Evolutionary conservation across 2,888 invertebrate genomes (phyloP), one percentile per base, ranked within the genome.

Genomic region (Rhagonycha lutea): DNA sequence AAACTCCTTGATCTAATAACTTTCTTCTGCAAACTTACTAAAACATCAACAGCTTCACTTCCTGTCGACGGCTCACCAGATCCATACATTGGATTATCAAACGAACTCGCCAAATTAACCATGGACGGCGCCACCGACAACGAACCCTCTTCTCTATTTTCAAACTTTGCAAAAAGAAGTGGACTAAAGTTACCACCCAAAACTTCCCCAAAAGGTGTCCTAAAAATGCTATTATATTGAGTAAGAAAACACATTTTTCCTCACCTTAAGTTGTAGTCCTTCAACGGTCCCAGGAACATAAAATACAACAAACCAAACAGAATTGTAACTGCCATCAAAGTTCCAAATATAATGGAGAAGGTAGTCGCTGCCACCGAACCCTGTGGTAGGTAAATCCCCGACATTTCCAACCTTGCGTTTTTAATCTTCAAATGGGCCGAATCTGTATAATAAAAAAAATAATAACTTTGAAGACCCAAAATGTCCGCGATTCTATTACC

Each of bases 31-130:
- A 7, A 62, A 68, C 68, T 60, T 65, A 73, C 73, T 18, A 70
- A 32, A n/a, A 70, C 61, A 24, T 70, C 70, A 0, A 74, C 23
- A 4, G 62, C 67, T 7, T 12, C 29, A 18, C 12, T 32, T 29
- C 71, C 69, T 11, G 77, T 75, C 8, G 77, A 70, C 2, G 72
- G 76, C 74, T 69, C 63, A 32, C 60, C 18, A 11, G 74, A 9
- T 23, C 82, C 82, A 73, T 81, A 85, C 82, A 84, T 78, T 1
- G 86, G 85, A 78, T 85, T 86, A 63, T 85, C 85, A 72, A 85
- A 85, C 2, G 84, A 80, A 62, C 81, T 82, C 10, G 82, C 81
- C 68, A 86, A 76, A 77, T 82, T 83, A 14, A 82, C 65, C 10
- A 85, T 74, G 7, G 85, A 85, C 1, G 84, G 82, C 4, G 80